Evolutionary conservation across 2,888 invertebrate genomes (phyloP), one percentile per base, ranked within the genome.

Genomic region (Drymonia ruficornis): DNA sequence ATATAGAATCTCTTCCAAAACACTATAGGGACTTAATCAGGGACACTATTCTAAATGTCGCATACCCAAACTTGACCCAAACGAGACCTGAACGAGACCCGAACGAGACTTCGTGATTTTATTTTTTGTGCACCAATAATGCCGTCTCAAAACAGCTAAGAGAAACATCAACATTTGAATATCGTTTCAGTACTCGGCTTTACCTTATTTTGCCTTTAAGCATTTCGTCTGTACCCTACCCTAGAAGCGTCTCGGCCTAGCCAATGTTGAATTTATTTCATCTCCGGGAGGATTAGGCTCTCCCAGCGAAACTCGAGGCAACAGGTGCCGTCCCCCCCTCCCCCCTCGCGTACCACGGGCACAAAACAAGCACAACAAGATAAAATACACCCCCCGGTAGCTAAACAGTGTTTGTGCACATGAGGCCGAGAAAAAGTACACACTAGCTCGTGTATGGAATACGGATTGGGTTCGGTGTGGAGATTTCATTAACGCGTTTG

Each of bases 191-290:
- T 23, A 23, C 7, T 23, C 23, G 7, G 4, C 23, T 7, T 23
- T 23, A 23, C 4, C 23, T n/a, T n/a, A n/a, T n/a, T n/a, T n/a
- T 23, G 23, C 3, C 23, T 4, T 23, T n/a, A n/a, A 23, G 23
- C 23, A 7, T 23, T 23, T 23, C 6, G 31, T 7, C 31, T 31
- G 31, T 9, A 31, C 71, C 18, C 23, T 4, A 9, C 31, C 8
- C 11, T 31, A 31, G 65, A 60, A 71, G 67, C 72, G 65, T 71
- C 74, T 56, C 60, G 71, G 67, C 59, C 58, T 70, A 77, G 78
- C 75, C 82, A 79, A 83, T 82, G 81, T 81, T 83, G 84, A 86
- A 86, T 87, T 87, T 90, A 89, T 90, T 90, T 86, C 87, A 87
- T 88, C 84, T 86, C 80, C 66, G 77, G 63, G 59, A 75, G 84